Conservation (phyloP, 1,140 invertebrate genomes). For the Zaprionus taronus region DNA sequence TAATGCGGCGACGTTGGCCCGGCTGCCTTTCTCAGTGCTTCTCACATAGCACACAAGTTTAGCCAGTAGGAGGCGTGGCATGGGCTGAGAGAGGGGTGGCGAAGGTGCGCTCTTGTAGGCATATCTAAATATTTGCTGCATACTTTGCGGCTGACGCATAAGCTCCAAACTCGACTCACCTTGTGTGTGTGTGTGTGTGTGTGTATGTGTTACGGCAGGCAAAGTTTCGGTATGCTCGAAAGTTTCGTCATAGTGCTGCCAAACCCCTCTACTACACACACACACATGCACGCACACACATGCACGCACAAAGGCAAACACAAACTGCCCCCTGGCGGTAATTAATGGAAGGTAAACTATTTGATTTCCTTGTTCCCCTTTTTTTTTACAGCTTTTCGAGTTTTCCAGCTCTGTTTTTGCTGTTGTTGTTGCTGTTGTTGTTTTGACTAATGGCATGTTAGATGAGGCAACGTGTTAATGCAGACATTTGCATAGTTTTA, state of each 20-base stretch:
- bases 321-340: constrained; percentile 61
- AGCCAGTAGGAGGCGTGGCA: neutral
- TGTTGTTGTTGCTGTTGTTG: constrained; percentile 14
- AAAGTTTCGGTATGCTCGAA: constrained; percentile 46
- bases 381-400: constrained; percentile 42
- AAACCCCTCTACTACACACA: neutral
- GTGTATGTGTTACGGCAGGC: constrained; percentile 36
- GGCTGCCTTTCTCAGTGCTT: constrained; percentile 8
- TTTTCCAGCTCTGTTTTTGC: constrained; percentile 15
- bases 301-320: constrained; percentile 16
- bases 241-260: constrained; percentile 30
- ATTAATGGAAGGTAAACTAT: constrained; percentile 70
- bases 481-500: constrained; percentile 61
- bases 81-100: neutral
- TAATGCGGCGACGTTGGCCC: constrained; percentile 32
- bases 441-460: constrained; percentile 63
- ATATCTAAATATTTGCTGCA: constrained; percentile 70
- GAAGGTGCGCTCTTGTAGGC: constrained; percentile 36
- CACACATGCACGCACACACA: neutral
- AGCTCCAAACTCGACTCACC: constrained; percentile 25
- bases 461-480: constrained; percentile 66
- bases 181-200: constrained; percentile 23
- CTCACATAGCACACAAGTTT: constrained; percentile 21
- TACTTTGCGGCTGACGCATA: constrained; percentile 68
- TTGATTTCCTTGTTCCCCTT: constrained; percentile 63